phyloP scores from a whole-genome alignment of 2,888 invertebrate species.

The Gastrophysa polygoni region DNA sequence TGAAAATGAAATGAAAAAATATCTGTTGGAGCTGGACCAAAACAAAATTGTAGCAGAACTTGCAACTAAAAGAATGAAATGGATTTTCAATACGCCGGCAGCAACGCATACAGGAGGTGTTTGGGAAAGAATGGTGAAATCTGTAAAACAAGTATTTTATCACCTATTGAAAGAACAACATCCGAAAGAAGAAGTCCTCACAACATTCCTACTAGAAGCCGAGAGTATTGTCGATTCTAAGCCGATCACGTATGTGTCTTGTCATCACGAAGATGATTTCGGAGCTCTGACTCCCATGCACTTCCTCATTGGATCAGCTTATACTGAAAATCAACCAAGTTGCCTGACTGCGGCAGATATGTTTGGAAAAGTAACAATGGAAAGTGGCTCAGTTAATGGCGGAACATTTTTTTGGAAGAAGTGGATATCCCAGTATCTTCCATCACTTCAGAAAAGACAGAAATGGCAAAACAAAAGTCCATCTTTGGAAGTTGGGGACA shows the following conservation, averaged over 20 bases:
- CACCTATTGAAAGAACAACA: too few relatives aligned
- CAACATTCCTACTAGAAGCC: not conserved
- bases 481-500: too few relatives aligned
- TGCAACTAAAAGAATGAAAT: not conserved
- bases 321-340: too few relatives aligned
- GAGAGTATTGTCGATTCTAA: not conserved
- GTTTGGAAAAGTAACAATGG: too few relatives aligned
- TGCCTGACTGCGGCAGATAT: too few relatives aligned
- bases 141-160: too few relatives aligned
- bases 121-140: not conserved
- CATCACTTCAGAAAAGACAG: too few relatives aligned
- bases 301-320: too few relatives aligned
- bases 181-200: too few relatives aligned
- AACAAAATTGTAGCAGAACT: not conserved
- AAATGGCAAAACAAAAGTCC: too few relatives aligned
- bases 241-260: not conserved
- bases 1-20: not conserved
- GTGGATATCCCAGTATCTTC: not conserved
- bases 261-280: not conserved
- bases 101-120: not conserved
- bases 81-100: not conserved
- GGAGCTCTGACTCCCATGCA: not conserved
- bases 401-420: not conserved
- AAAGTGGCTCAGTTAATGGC: too few relatives aligned
- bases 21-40: not conserved